Conservation (phyloP, 2,113 vertebrate genomes). For the Polyodon spathula region DNA sequence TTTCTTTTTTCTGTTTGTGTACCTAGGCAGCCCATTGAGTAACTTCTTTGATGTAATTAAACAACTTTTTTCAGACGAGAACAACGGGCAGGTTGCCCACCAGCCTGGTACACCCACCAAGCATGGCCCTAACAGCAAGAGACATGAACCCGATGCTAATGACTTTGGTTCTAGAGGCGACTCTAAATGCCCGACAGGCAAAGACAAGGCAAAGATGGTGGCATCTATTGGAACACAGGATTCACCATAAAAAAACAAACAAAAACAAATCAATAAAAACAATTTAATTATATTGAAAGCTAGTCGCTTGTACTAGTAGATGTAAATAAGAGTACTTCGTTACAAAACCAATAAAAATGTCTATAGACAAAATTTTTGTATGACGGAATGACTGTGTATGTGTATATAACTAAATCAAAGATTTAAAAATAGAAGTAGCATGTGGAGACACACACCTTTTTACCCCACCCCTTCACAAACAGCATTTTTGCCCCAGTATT, state of each 20-base stretch:
- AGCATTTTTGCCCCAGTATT: slow-evolving; percentile 36
- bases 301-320: slow-evolving; percentile 52
- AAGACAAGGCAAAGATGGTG: slow-evolving; percentile 74
- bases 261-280: slow-evolving; percentile 15
- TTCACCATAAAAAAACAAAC: slow-evolving; percentile 64
- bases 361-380: slow-evolving; percentile 55
- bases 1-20: slow-evolving; percentile 63
- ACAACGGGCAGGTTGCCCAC: slow-evolving; percentile 90
- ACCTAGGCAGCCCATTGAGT: slow-evolving; percentile 92
- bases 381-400: slow-evolving; percentile 62
- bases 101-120: slow-evolving; percentile 79
- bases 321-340: slow-evolving; percentile 55
- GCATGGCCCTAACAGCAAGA: slow-evolving; percentile 71
- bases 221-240: slow-evolving; percentile 70
- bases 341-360: no score
- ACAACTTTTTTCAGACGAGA: slow-evolving; percentile 99
- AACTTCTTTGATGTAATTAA: slow-evolving; percentile 99
- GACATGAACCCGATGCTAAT: slow-evolving; percentile 74
- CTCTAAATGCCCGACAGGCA: slow-evolving; percentile 68
- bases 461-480: slow-evolving; percentile 38
- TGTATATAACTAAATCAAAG: slow-evolving; percentile 45
- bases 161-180: slow-evolving; percentile 72
- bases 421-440: slow-evolving; percentile 51
- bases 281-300: no score
- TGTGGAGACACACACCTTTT: slow-evolving; percentile 43